Evolutionary conservation across 2,888 invertebrate species (phyloP), one percentile per base, ranked within the genome.

Genomic region (Dynastes maya): DNA sequence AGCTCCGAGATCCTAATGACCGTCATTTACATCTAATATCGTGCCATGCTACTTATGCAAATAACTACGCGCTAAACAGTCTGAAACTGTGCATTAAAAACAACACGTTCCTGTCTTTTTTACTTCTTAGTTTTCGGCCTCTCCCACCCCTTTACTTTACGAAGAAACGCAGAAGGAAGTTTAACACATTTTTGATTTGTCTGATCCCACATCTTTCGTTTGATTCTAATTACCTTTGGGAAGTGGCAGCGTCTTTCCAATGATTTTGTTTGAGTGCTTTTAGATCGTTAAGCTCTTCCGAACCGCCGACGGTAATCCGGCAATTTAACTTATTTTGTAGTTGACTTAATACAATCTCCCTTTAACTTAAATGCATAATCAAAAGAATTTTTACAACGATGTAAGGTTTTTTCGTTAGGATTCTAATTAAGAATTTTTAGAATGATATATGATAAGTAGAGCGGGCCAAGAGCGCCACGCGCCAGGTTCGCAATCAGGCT

Each of bases 11-110:
- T 83, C 82, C 83, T 84, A 84, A 84, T 83, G 84, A 84, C 83
- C 83, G 83, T 82, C 83, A 84, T 84, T 84, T 84, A 84, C 84
- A 84, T 84, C 84, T 83, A 84, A 84, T 84, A 82, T 82, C 82
- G 78, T 82, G 82, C 82, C 81, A 82, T 81, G 81, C 83, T 83
- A 84, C 83, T 84, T 83, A 83, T 83, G 83, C 81, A 80, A 81
- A 83, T 81, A 81, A 77, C 81, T 78, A 77, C 76, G 79, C 79
- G 64, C 77, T 80, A 74, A 80, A 74, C 80, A 58, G 64, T 72
- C 61, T 72, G 27, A 72, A 72, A 72, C 40, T 61, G 72, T 75
- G 79, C 70, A 72, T 80, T 78, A 81, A 80, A 81, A 80, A 80
- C 79, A 80, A 70, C 76, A 61, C 58, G 40, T 58, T 61, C 40